These are phyloP conservation scores for Polymixis lichenea DNA, from an alignment of 2,888 invertebrate species.

Conservation along the genomic window DNA sequence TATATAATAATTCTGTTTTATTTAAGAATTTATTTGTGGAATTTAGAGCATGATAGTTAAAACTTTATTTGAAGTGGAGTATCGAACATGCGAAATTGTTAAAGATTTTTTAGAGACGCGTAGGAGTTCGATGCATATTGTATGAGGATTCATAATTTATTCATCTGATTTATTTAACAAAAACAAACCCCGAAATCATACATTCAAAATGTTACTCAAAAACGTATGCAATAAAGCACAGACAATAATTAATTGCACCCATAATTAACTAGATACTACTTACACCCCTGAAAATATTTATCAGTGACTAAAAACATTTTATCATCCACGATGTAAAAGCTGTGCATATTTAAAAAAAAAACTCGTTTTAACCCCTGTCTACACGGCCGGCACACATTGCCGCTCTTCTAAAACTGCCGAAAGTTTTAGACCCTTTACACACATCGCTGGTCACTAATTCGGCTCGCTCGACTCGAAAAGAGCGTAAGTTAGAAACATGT, in stretches of 20 bases:
- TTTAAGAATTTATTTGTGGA: slow-evolving; percentile 11
- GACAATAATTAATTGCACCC: slow-evolving; percentile 15
- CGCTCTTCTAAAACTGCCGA: slow-evolving; percentile 80
- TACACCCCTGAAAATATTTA: slow-evolving; percentile 11
- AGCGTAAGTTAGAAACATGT: slow-evolving; percentile 73
- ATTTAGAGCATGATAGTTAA: not conserved
- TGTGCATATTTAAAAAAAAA: slow-evolving; percentile 75
- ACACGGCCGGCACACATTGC: slow-evolving; percentile 67
- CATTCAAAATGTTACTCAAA: not conserved
- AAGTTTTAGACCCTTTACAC: slow-evolving; percentile 87
- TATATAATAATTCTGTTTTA: slow-evolving; percentile 27
- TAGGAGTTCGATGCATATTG: too few relatives aligned
- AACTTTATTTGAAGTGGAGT: not conserved
- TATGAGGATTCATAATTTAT: not conserved
- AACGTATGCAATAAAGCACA: not conserved
- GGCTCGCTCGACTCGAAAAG: slow-evolving; percentile 74
- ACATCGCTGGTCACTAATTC: slow-evolving; percentile 87
- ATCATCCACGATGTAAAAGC: slow-evolving; percentile 53
- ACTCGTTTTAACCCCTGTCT: slow-evolving; percentile 78
- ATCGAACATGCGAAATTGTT: not conserved
- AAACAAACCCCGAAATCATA: not conserved
- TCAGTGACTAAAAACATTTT: slow-evolving; percentile 40
- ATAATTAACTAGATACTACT: slow-evolving; percentile 2
- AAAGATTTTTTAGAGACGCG: too few relatives aligned
- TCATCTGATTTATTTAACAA: not conserved